Percentiles rank a stretch among this genome's conserved stretches.
phyloP scores from a whole-genome alignment of 2,113 vertebrate species.

The Columbina picui region DNA sequence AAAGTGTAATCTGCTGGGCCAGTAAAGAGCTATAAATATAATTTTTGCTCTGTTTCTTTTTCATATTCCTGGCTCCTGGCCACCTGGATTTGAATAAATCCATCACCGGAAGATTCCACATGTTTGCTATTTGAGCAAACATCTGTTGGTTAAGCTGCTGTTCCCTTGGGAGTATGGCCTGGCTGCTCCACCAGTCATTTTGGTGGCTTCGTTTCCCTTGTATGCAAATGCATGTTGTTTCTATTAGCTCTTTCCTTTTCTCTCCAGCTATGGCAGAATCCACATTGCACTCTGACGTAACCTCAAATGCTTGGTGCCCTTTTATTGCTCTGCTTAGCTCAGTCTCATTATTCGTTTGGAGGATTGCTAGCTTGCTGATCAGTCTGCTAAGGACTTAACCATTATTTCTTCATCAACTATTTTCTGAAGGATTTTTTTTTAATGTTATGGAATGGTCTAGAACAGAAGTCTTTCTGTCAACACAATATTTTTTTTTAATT shows the following conservation, averaged over 20 bases:
- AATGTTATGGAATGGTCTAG: not conserved
- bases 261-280: not conserved
- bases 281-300: not conserved
- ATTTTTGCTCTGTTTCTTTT: conserved; percentile 18
- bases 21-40: conserved; percentile 48
- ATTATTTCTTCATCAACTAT: not conserved
- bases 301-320: not conserved
- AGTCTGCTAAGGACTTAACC: not conserved
- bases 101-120: conserved; percentile 65
- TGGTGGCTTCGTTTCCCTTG: conserved; percentile 48
- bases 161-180: conserved; percentile 44
- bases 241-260: conserved; percentile 5
- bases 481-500: not conserved
- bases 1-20: conserved; percentile 31
- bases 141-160: conserved; percentile 62
- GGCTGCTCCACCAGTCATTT: conserved; percentile 14
- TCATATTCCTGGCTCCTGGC: conserved; percentile 50
- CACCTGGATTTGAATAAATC: conserved; percentile 68
- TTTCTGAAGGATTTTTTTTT: not conserved
- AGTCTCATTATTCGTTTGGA: not conserved
- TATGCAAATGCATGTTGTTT: not conserved
- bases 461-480: not conserved
- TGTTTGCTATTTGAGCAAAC: conserved; percentile 68
- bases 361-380: not conserved
- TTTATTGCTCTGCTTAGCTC: not conserved